Evolutionary conservation across 2,888 invertebrate species (phyloP).

Genomic region (Cheilosia grossa): DNA sequence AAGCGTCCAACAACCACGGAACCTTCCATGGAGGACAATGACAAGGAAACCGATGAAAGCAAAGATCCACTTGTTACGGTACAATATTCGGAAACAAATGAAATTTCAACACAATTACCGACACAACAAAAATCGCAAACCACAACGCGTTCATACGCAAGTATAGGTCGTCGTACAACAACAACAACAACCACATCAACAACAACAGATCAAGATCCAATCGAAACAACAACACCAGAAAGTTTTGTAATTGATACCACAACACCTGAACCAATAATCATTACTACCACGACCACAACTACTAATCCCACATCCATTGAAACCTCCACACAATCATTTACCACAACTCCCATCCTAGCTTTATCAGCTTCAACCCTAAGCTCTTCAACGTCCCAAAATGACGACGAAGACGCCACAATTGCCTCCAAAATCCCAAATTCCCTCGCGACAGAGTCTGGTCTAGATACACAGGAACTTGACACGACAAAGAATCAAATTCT

Average conservation of each 20-base stretch:
- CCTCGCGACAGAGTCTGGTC: constrained; percentile 75
- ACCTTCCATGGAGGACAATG: constrained; percentile 69
- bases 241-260: constrained; percentile 77
- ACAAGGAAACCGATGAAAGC: constrained; percentile 76
- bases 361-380: constrained; percentile 55
- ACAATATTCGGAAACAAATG: constrained; percentile 79
- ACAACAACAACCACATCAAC: constrained; percentile 77
- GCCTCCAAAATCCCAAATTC: constrained; percentile 57
- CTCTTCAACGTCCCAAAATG: constrained; percentile 49
- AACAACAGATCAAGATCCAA: constrained; percentile 73
- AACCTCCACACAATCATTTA: constrained; percentile 71
- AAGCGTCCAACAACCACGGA: constrained; percentile 75
- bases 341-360: constrained; percentile 75
- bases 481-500: constrained; percentile 66
- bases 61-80: constrained; percentile 80
- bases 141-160: constrained; percentile 81
- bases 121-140: constrained; percentile 79
- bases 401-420: constrained; percentile 48
- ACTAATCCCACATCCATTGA: constrained; percentile 75
- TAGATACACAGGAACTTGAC: constrained; percentile 76
- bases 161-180: constrained; percentile 81
- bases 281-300: constrained; percentile 77
- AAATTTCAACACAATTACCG: constrained; percentile 79
- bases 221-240: constrained; percentile 73
- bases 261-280: constrained; percentile 80